These are phyloP conservation scores for Stictocephala bisonia DNA, from an alignment of 2,888 invertebrate species.

Conservation along the genomic window DNA sequence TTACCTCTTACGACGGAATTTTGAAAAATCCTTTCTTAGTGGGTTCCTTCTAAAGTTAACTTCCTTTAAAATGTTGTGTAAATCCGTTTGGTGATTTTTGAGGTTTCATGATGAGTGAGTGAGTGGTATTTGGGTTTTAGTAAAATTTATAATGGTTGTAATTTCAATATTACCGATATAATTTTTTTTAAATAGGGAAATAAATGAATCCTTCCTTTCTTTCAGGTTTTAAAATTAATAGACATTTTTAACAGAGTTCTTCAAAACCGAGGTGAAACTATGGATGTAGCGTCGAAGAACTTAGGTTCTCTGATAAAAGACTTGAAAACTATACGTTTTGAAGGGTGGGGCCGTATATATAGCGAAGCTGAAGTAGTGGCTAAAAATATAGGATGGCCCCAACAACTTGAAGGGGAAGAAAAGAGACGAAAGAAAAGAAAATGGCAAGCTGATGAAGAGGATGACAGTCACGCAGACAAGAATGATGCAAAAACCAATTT, in stretches of 20 bases:
- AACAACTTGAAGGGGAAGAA: slow-evolving; percentile 18
- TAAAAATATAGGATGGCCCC: slow-evolving; percentile 36
- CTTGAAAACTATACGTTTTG: neutral
- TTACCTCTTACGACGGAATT: no score
- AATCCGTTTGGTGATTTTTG: no score
- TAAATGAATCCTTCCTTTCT: no score
- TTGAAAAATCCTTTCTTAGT: no score
- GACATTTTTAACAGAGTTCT: slow-evolving; percentile 32
- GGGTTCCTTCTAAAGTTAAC: no score
- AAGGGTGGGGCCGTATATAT: slow-evolving; percentile 9
- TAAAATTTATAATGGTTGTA: no score
- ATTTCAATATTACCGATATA: no score
- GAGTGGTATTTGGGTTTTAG: no score
- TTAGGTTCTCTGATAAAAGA: slow-evolving; percentile 5
- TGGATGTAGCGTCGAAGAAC: slow-evolving; percentile 7
- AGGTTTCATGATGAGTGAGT: no score
- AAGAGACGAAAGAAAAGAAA: slow-evolving; percentile 20
- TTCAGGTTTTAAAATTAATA: slow-evolving; percentile 16
- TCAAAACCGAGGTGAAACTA: slow-evolving; percentile 6
- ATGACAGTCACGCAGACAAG: neutral
- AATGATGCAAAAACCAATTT: neutral
- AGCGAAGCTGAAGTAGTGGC: slow-evolving; percentile 23
- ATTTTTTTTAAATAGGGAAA: no score
- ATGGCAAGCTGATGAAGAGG: slow-evolving; percentile 15
- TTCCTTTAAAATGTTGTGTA: no score